Evolutionary conservation across 2,888 invertebrate species (phyloP).

Genomic region (Lochmaea crataegi): DNA sequence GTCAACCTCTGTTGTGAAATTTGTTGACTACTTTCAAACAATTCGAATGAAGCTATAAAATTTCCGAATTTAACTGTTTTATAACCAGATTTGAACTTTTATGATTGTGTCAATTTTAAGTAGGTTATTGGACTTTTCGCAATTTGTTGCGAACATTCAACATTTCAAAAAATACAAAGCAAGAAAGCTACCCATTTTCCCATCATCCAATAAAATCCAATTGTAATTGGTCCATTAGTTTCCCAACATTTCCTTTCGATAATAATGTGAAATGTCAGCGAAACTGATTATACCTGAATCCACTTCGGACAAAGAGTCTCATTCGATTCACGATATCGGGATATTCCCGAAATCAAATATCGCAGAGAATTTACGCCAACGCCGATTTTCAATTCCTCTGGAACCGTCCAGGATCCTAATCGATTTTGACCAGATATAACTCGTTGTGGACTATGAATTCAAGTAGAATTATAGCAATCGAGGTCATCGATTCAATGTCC

Average conservation of each 20-base stretch:
- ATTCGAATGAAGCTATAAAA: too few species aligned
- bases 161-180: too few species aligned
- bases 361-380: slow-evolving; percentile 6
- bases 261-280: not conserved
- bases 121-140: too few species aligned
- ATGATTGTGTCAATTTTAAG: too few species aligned
- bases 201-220: not conserved
- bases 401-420: slow-evolving; percentile 5
- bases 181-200: too few species aligned
- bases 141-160: too few species aligned
- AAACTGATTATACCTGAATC: slow-evolving; percentile 10
- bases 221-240: not conserved
- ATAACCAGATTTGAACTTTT: too few species aligned
- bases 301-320: slow-evolving; percentile 17
- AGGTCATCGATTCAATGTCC: slow-evolving; percentile 11
- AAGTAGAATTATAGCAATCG: not conserved
- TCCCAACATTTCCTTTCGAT: not conserved
- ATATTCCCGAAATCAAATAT: slow-evolving; percentile 17
- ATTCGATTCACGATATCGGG: slow-evolving; percentile 1
- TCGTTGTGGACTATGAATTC: slow-evolving; percentile 9
- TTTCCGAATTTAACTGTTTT: too few species aligned
- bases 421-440: slow-evolving; percentile 8
- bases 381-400: slow-evolving; percentile 15
- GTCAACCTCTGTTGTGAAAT: too few species aligned
- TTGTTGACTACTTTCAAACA: too few species aligned